Percentiles rank a stretch among this genome's conserved stretches.
phyloP scores from a whole-genome alignment of 2,113 vertebrate genomes.

The Ammodramus savannarum region DNA sequence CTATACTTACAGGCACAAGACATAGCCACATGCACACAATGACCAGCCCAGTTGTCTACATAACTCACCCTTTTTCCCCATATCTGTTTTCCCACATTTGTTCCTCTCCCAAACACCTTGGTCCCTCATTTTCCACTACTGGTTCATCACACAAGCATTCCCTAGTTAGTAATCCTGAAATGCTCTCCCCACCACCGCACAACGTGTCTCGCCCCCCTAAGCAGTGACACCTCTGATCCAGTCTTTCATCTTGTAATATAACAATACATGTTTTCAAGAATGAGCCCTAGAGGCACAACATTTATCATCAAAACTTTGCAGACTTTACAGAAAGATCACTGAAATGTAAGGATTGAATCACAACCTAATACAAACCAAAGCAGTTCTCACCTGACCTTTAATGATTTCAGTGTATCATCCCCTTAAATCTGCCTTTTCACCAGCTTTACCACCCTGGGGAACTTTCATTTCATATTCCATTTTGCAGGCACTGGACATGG shows the following conservation, averaged over 20 bases:
- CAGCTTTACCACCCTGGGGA: not conserved
- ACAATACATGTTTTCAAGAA: not conserved
- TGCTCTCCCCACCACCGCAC: not conserved
- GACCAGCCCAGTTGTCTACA: fast-evolving
- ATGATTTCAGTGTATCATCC: not conserved
- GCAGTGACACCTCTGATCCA: fast-evolving
- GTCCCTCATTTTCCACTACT: not conserved
- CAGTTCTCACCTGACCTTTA: not conserved
- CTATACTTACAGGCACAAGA: not conserved
- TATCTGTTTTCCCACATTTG: not conserved
- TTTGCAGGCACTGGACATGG: not conserved
- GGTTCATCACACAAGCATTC: not conserved
- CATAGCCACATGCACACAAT: not conserved
- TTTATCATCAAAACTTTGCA: not conserved
- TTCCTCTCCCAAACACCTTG: not conserved
- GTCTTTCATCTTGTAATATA: not conserved
- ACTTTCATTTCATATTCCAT: not conserved
- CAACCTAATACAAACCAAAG: not conserved
- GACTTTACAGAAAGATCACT: not conserved
- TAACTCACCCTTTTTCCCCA: fast-evolving
- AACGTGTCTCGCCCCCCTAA: fast-evolving
- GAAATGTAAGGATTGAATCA: not conserved
- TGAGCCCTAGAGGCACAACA: not conserved
- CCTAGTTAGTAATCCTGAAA: not conserved
- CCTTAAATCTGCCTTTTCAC: not conserved